Base-by-base conservation (phyloP, 2,113 vertebrate genomes). In the Crotalus tigris region DNA sequence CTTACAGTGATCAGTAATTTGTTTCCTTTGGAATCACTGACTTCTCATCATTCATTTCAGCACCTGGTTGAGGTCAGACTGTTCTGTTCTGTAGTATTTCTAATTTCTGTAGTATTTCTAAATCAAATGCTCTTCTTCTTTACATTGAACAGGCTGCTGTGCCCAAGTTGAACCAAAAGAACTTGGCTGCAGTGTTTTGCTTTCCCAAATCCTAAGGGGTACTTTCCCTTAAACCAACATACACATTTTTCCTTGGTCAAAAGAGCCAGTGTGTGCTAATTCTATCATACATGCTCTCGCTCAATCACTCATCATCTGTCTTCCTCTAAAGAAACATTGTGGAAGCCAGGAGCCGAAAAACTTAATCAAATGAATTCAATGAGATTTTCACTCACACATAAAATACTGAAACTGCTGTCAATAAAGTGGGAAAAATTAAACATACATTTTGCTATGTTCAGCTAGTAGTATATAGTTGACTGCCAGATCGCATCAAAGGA, bases 221-320 rank as follows among this genome's bases (percentile, higher is more conserved):
- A 93, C 44, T 92, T 96, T 95, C 96, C 96, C 96, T 96, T 95
- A 93, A 95, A 96, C 93, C 94, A 96, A 96, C 93, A 96, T 94
- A 94, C 6, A 59, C 29, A 6, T 54, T 57, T 6, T 89, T 90
- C 91, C 69, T 86, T 58, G 96, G 94, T 97, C 97, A 98, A 98
- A 98, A 97, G 96, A 94, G 95, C 95, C 96, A 97, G 96, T 98
- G 97, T 98, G 96, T 97, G 96, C 95, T 96, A 96, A 96, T 96
- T 97, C 95, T 96, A 95, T 91, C 96, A 94, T 57, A 90, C 92
- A 96, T 91, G 58, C 94, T 96, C 96, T 96, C 96, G 96, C 96
- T 97, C 96, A 95, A 96, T 96, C 96, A 95, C 95, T 97, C 96
- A 96, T 96, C 95, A 95, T 95, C 92, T 55, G 94, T 97, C 94